Evolutionary conservation across 2,113 vertebrate species (phyloP).

Genomic region (Pseudolaguvia tuberculata): DNA sequence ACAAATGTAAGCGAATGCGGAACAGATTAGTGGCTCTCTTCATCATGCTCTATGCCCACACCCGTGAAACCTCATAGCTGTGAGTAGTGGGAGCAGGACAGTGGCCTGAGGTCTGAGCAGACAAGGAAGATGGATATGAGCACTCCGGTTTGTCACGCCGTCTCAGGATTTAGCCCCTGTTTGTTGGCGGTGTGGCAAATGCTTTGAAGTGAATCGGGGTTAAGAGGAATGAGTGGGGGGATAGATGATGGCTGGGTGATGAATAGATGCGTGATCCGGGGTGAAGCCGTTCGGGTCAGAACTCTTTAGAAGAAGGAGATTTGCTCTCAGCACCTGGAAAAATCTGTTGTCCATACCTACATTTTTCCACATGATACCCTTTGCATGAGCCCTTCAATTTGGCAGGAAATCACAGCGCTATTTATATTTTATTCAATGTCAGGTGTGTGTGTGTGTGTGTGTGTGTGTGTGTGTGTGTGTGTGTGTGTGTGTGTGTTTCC

Average conservation of each 20-base stretch:
- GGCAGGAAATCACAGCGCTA: neutral
- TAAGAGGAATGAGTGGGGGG: slow-evolving; percentile 32
- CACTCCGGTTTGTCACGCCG: slow-evolving; percentile 39
- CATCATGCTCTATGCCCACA: neutral
- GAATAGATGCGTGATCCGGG: slow-evolving; percentile 52
- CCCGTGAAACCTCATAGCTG: neutral
- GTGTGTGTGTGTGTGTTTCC: slow-evolving; percentile 55
- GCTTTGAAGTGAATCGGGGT: slow-evolving; percentile 64
- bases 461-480: too few relatives aligned
- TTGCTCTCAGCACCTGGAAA: slow-evolving; percentile 66
- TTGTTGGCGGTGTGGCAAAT: slow-evolving; percentile 45
- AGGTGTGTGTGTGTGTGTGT: neutral
- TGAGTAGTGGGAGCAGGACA: slow-evolving; percentile 8
- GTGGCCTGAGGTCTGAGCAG: slow-evolving; percentile 15
- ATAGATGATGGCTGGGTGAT: slow-evolving; percentile 52
- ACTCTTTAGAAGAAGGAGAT: slow-evolving; percentile 56
- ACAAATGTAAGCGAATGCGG: slow-evolving; percentile 32
- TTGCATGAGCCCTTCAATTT: neutral
- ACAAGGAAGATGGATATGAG: slow-evolving; percentile 35
- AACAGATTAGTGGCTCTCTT: slow-evolving; percentile 38
- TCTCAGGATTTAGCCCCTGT: slow-evolving; percentile 32
- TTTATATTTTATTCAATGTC: too few relatives aligned
- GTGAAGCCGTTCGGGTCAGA: slow-evolving; percentile 59
- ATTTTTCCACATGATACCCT: slow-evolving; percentile 14
- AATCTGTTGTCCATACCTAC: slow-evolving; percentile 21